Base-by-base conservation (phyloP, 2,797 vertebrate genomes). In the Anas bahamensis region DNA sequence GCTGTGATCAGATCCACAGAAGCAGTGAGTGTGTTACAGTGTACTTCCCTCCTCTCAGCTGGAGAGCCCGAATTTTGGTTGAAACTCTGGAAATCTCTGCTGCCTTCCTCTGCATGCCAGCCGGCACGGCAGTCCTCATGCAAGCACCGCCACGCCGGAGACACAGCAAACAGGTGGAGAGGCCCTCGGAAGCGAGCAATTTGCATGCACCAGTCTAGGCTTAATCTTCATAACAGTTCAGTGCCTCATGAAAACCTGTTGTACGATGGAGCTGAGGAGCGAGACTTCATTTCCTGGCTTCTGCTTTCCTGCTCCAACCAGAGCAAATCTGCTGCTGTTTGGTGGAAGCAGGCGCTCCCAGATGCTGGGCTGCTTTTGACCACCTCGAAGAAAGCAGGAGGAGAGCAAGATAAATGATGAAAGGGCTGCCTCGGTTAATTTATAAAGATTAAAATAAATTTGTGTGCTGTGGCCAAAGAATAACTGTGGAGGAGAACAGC, bases 381-480 rank as follows among this genome's bases (percentile, higher is more conserved):
- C 2, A 22, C 82, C 66, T 82, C 0, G 0, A 76, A 71, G 82
- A 66, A 87, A 53, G 28, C 35, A 22, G 59, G 83, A 91, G 17
- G 19, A 87, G 76, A 93, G 71, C 70, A 86, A 88, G 86, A 95
- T 70, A 94, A 90, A 89, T 75, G 52, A 84, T 82, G 70, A 89
- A 69, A 91, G 76, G 81, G 42, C 66, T 91, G 39, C 56, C 57
- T 87, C 76, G 35, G 72, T 68, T 94, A 94, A 95, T 95, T 94
- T 93, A 79, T 93, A 91, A 94, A 93, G 76, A 93, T 94, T 93
- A 92, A 92, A 95, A 95, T 88, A 90, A 96, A 95, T 92, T 23
- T 72, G 84, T 90, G 53, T 83, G 59, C 85, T 93, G 88, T 91
- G 81, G 79, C 65, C 81, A 72, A 92, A 90, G 79, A 86, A 89